Conservation (phyloP, 2,797 vertebrate genomes). For the Gephyroberyx darwinii region DNA sequence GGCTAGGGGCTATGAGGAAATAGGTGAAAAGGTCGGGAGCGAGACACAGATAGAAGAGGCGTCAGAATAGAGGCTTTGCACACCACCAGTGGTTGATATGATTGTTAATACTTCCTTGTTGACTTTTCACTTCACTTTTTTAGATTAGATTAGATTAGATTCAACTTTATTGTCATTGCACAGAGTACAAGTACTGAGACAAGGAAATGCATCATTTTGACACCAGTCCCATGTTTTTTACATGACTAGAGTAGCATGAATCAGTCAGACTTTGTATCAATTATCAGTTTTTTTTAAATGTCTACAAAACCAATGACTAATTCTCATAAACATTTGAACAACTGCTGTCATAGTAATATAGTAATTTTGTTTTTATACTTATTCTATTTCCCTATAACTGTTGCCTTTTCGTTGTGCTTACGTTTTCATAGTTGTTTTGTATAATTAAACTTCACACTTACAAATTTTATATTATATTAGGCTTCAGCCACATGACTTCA, state of each 20-base stretch:
- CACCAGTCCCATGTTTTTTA: too few species aligned
- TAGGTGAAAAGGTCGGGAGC: constrained; percentile 27
- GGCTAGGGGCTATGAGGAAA: constrained; percentile 57
- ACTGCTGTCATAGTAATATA: neutral
- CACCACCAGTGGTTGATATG: neutral
- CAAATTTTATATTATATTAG: too few species aligned
- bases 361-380: too few species aligned
- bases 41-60: constrained; percentile 30
- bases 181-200: too few species aligned
- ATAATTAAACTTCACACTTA: too few species aligned
- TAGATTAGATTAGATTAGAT: too few species aligned
- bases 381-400: neutral
- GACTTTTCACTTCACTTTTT: too few species aligned
- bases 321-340: neutral
- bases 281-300: neutral
- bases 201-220: too few species aligned
- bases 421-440: too few species aligned
- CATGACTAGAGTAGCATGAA: neutral
- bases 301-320: neutral
- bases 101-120: too few species aligned
- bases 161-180: too few species aligned
- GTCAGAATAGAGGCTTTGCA: neutral
- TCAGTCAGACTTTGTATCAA: neutral
- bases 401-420: neutral
- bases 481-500: too few species aligned